Conservation (phyloP, 2,797 vertebrate species). For the Poeciliopsis infans region DNA sequence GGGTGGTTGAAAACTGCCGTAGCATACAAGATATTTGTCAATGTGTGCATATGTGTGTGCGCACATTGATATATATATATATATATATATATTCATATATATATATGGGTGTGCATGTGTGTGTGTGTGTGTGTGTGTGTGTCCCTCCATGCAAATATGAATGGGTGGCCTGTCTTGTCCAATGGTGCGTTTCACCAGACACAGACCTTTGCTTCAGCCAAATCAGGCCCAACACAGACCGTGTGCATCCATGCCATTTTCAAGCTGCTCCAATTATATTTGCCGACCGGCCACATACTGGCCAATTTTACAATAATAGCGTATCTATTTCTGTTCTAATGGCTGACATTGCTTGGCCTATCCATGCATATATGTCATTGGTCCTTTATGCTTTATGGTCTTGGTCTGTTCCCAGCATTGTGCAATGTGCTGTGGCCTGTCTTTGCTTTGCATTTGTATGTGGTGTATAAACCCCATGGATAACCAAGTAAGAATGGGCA, state of each 20-base stretch:
- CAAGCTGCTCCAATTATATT: constrained; percentile 80
- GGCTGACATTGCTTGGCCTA: constrained; percentile 78
- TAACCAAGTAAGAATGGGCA: constrained; percentile 1
- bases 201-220: constrained; percentile 72
- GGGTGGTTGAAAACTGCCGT: constrained; percentile 41
- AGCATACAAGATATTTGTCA: constrained; percentile 42
- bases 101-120: constrained; percentile 6
- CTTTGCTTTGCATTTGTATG: constrained; percentile 45
- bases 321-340: constrained; percentile 81
- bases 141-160: constrained; percentile 66
- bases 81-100: not conserved
- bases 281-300: constrained; percentile 71
- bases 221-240: constrained; percentile 65
- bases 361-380: constrained; percentile 74
- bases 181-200: constrained; percentile 74
- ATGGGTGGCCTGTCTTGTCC: constrained; percentile 76
- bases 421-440: constrained; percentile 48
- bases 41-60: constrained; percentile 21
- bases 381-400: constrained; percentile 61
- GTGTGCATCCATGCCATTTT: constrained; percentile 78
- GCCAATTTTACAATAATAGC: constrained; percentile 75
- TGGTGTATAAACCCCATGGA: constrained; percentile 12
- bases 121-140: constrained; percentile 17
- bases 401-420: constrained; percentile 65
- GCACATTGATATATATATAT: not conserved